Evolutionary conservation across 1,140 invertebrate species (phyloP), one percentile per base, ranked within the genome.

Genomic region (Drosophila insularis): DNA sequence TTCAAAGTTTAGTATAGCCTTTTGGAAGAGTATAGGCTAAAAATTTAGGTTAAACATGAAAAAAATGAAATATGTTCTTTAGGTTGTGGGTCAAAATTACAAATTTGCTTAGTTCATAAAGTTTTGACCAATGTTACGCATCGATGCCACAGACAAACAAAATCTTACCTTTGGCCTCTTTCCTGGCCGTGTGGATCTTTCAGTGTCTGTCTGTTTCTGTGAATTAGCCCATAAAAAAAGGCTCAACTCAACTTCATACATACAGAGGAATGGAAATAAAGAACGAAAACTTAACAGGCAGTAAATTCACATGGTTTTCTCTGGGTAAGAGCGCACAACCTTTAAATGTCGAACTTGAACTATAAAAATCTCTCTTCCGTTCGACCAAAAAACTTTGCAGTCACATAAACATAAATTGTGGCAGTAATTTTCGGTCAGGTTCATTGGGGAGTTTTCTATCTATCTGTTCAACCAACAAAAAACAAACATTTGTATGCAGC

Each of bases 361-460:
- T 89, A 89, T 80, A 82, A 82, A 87, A 82, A 79, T 71, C 65
- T 70, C 75, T 71, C 65, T 67, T 39, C 19, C 53, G 17, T 55
- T 55, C 65, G 40, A 23, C 37, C 56, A 61, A 61, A 86, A 86
- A 87, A 87, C 64, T 87, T 84, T 80, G 65, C 77, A 89, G 84
- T 82, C 84, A 71, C 84, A 87, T 87, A 89, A 87, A 87, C 84
- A 87, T 87, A 89, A 87, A 87, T 89, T 87, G 84, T 66, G 84
- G 77, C 77, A 64, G 84, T 89, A 89, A 89, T 89, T 87, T 87
- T 80, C 65, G 72, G 82, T 73, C 76, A 73, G 74, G 75, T 76
- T 76, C 50, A 39, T 56, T 32, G 54, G 69, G 69, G 50, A 53
- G 63, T 56, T 59, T 53, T 27, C 43, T 46, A 54, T 27, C 43